Percentiles rank a stretch among this genome's conserved stretches.
Evolutionary conservation across 2,113 vertebrate genomes (phyloP).

Genomic region (Neomonachus schauinslandi): DNA sequence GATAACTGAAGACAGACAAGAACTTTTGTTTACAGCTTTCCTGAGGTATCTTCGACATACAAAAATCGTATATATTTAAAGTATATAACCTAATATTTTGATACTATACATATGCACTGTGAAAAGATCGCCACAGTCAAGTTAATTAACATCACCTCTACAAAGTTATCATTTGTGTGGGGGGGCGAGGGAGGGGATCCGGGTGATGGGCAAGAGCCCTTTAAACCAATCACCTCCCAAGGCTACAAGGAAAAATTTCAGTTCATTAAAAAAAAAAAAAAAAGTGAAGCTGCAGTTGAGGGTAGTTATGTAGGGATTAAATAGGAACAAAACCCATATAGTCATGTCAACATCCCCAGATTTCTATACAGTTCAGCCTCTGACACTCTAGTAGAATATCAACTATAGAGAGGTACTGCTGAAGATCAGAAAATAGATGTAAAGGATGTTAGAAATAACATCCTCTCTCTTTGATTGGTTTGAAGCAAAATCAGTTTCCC

Average conservation of each 20-base stretch:
- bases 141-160: not conserved
- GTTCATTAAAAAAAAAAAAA: not conserved
- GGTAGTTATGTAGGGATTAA: not conserved
- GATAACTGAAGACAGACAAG: not conserved
- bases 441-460: not conserved
- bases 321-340: not conserved
- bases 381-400: not conserved
- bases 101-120: not conserved
- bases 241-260: not conserved
- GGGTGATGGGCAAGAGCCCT: not conserved
- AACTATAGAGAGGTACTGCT: not conserved
- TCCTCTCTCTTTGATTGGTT: not conserved
- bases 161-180: not conserved
- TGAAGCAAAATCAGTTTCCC: slow-evolving; percentile 3
- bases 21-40: not conserved
- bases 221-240: slow-evolving; percentile 3
- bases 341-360: not conserved
- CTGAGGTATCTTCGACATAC: not conserved
- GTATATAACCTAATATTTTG: not conserved
- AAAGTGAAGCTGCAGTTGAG: not conserved
- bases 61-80: not conserved
- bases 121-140: not conserved
- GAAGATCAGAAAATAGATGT: not conserved
- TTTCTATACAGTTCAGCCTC: not conserved
- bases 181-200: no score